Evolutionary conservation across 30 jellyfish, hydroid and myxozoan genomes (phyloP).

Genomic region (Nemopilema nomurai): DNA sequence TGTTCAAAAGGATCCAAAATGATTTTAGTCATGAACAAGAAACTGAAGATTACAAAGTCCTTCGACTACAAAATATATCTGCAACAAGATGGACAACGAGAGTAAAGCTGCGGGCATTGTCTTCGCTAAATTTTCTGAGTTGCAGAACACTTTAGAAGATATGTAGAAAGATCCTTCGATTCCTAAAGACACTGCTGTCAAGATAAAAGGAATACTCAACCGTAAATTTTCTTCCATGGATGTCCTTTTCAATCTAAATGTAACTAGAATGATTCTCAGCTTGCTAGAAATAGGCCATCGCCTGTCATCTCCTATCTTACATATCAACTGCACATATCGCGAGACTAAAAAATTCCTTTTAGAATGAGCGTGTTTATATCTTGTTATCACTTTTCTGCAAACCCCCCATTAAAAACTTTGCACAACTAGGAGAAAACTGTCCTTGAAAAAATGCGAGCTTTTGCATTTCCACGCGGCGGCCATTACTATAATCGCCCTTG

Average conservation of each 20-base stretch:
- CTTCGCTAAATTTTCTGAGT: conserved; percentile 29
- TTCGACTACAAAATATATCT: conserved; percentile 58
- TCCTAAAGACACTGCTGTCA: no score
- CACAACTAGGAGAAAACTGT: conserved; percentile 56
- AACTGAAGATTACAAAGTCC: conserved; percentile 64
- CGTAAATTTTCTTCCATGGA: no score
- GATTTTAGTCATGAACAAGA: no score
- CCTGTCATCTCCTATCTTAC: conserved; percentile 46
- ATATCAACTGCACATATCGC: conserved; percentile 61
- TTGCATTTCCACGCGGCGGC: conserved; percentile 56
- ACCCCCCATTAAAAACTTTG: conserved; percentile 52
- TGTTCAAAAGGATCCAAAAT: conserved; percentile 57
- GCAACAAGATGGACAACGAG: conserved; percentile 67
- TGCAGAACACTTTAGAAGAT: no score
- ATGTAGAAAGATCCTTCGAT: no score
- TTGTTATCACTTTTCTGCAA: conserved; percentile 31
- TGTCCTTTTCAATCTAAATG: no score
- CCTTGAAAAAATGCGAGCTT: conserved; percentile 21
- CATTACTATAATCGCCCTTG: conserved; percentile 35
- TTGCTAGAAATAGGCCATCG: conserved; percentile 53
- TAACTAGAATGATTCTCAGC: no score
- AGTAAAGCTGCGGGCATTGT: conserved; percentile 59
- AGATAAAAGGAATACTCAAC: no score
- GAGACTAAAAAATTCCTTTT: conserved; percentile 34
- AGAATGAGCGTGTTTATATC: conserved; percentile 39